Percentiles rank a stretch among this genome's conserved stretches.
Evolutionary conservation across 2,113 vertebrate species (phyloP).

Genomic region (Haemorhous mexicanus): DNA sequence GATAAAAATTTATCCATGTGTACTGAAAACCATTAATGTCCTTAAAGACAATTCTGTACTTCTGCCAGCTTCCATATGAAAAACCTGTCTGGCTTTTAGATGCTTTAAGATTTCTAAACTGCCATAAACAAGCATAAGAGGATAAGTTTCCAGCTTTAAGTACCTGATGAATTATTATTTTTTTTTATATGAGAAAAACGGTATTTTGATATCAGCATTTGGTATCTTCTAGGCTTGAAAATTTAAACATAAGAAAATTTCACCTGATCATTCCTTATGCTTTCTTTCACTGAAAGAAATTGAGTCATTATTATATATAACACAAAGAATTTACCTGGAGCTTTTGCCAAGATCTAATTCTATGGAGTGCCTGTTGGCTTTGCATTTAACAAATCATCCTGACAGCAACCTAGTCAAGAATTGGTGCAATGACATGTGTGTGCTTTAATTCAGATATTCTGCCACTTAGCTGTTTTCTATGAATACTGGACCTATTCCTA

Average conservation of each 20-base stretch:
- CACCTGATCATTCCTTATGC: not conserved
- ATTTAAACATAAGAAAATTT: not conserved
- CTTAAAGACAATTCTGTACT: not conserved
- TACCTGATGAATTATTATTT: not conserved
- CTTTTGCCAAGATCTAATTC: not conserved
- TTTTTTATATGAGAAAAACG: not conserved
- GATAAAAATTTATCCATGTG: not conserved
- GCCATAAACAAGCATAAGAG: not conserved
- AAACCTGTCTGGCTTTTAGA: not conserved
- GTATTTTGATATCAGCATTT: not conserved
- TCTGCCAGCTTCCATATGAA: not conserved
- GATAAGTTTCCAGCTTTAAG: not conserved
- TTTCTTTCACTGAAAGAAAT: not conserved
- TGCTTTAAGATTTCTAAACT: not conserved
- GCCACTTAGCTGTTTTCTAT: not conserved
- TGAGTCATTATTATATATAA: not conserved
- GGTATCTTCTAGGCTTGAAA: not conserved
- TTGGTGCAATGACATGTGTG: rapidly evolving
- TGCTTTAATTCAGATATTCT: not conserved
- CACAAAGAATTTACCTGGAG: not conserved
- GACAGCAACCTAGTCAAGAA: not conserved
- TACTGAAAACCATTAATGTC: not conserved
- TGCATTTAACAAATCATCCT: not conserved
- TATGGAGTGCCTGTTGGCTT: not conserved
- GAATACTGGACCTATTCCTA: not conserved